A percentile compares a stretch with the other conserved stretches of the same genome.
These are phyloP conservation scores for Octopus sinensis DNA, from an alignment of 1,140 invertebrate species.

Conservation along the genomic window DNA sequence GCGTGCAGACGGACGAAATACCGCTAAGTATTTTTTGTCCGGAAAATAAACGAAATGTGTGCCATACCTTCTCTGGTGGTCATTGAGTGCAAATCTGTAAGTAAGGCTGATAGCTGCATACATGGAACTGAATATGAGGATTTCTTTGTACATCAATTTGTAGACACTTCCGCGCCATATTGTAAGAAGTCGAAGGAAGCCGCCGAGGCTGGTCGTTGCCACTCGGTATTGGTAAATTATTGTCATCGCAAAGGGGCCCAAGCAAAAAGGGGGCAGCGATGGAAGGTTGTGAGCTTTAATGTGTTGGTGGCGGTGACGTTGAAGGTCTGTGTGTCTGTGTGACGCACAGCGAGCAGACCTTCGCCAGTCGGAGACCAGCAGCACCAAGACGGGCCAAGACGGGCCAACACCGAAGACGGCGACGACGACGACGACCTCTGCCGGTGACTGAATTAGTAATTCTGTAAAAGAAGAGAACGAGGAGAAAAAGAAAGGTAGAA, in stretches of 20 bases:
- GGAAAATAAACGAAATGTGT: background rate
- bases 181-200: slow-evolving; percentile 67
- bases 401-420: background rate
- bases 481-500: background rate
- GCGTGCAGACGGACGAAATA: no score
- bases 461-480: background rate
- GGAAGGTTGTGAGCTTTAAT: background rate
- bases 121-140: slow-evolving; percentile 79
- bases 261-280: background rate
- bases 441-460: background rate
- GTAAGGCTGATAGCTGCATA: slow-evolving; percentile 85
- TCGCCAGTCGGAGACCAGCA: background rate
- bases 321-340: background rate
- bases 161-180: slow-evolving; percentile 97
- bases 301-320: background rate
- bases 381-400: background rate
- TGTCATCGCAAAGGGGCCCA: slow-evolving; percentile 62
- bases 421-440: background rate
- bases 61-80: slow-evolving; percentile 74
- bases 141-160: slow-evolving; percentile 92
- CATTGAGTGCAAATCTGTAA: slow-evolving; percentile 81
- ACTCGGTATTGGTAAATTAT: slow-evolving; percentile 75
- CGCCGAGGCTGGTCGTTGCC: slow-evolving; percentile 69
- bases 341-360: background rate
- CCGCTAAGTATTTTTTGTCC: no score